Percentiles rank a stretch among this genome's conserved stretches.
Evolutionary conservation across 2,113 vertebrate species (phyloP).

Genomic region (Okapia johnstoni): DNA sequence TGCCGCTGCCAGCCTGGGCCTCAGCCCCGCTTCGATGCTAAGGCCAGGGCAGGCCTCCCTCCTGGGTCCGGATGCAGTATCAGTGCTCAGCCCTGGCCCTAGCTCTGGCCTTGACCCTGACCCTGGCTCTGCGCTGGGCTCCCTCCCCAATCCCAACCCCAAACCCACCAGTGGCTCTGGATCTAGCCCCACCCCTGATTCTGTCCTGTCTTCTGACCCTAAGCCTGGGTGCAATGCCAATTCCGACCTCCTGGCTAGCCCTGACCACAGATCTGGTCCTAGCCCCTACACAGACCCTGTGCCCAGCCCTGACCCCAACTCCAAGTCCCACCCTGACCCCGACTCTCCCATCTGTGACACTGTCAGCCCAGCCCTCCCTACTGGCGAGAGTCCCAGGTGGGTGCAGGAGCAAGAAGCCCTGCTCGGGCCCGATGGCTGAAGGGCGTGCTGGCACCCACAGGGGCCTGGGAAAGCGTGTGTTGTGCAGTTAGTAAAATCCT

Average conservation of each 20-base stretch:
- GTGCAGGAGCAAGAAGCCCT: constrained; percentile 34
- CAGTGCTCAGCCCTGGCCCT: constrained; percentile 16
- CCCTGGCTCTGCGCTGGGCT: neutral
- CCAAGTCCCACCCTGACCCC: neutral
- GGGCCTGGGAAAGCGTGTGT: constrained; percentile 40
- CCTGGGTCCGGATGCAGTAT: constrained; percentile 4
- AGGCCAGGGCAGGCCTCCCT: constrained; percentile 34
- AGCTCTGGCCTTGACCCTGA: neutral
- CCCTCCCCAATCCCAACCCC: neutral
- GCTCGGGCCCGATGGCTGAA: constrained; percentile 63
- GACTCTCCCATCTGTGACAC: neutral
- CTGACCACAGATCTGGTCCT: neutral
- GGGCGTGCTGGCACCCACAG: neutral
- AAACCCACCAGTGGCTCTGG: neutral
- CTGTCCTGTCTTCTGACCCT: constrained; percentile 15
- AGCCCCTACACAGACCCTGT: neutral
- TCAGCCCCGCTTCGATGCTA: constrained; percentile 7
- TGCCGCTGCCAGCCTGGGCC: neutral
- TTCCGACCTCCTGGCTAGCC: neutral
- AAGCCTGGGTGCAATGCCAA: neutral
- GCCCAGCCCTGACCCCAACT: neutral
- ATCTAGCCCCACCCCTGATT: neutral
- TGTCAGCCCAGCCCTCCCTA: neutral
- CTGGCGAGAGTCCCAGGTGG: neutral
- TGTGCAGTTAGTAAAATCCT: constrained; percentile 66